Conservation (phyloP, 2,797 vertebrate species). For the Microctenopoma stevenorrisi region DNA sequence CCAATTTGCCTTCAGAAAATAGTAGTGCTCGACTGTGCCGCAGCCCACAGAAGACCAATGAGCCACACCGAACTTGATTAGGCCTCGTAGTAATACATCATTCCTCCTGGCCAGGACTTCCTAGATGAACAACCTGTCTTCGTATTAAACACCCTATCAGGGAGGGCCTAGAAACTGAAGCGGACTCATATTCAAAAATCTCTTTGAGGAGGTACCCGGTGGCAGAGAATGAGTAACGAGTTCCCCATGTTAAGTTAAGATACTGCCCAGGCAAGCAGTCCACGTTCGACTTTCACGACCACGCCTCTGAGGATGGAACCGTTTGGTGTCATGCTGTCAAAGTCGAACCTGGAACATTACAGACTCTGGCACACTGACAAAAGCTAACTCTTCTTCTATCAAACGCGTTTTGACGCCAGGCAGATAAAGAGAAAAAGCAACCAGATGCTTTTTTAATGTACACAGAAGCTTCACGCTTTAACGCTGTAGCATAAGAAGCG, state of each 20-base stretch:
- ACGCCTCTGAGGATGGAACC: background rate
- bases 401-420: conserved; percentile 16
- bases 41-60: conserved; percentile 78
- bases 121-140: conserved; percentile 60
- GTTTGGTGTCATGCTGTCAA: background rate
- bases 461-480: conserved; percentile 1
- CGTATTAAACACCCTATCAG: conserved; percentile 43
- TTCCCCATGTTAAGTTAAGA: conserved; percentile 28
- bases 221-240: conserved; percentile 50
- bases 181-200: conserved; percentile 53
- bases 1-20: conserved; percentile 83
- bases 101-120: conserved; percentile 64
- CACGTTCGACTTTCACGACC: conserved; percentile 36
- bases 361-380: conserved; percentile 10
- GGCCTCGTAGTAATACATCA: conserved; percentile 67
- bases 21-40: conserved; percentile 61
- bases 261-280: conserved; percentile 15
- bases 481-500: conserved; percentile 6
- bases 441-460: background rate
- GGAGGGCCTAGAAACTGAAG: conserved; percentile 36
- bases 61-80: conserved; percentile 82
- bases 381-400: background rate
- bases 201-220: conserved; percentile 44
- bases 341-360: conserved; percentile 7
- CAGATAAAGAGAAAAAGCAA: conserved; percentile 3